Percentiles rank a stretch among this genome's conserved stretches.
Evolutionary conservation across 2,797 vertebrate species (phyloP).

Genomic region (Microhierax caerulescens): DNA sequence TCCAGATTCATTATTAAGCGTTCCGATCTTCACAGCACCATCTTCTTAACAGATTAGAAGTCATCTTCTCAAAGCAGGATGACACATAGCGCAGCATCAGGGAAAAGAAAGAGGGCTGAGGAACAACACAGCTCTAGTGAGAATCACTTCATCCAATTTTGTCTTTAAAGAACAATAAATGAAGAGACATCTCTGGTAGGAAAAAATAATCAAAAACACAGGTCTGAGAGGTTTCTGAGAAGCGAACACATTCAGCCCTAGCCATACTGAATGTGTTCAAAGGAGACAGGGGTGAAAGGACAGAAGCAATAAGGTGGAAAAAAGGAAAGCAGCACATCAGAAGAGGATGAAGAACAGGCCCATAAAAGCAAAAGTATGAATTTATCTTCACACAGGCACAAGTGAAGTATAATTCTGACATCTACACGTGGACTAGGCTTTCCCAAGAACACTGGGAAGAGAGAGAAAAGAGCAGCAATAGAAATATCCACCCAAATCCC

Average conservation of each 20-base stretch:
- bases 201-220: constrained; percentile 43
- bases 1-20: constrained; percentile 41
- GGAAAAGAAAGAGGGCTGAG: constrained; percentile 48
- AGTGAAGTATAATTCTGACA: background rate
- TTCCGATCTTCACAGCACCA: constrained; percentile 44
- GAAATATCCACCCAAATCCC: background rate
- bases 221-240: constrained; percentile 51
- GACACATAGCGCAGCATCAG: constrained; percentile 40
- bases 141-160: constrained; percentile 41
- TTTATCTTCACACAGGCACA: constrained; percentile 1
- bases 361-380: constrained; percentile 17
- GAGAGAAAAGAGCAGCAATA: background rate
- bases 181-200: constrained; percentile 30
- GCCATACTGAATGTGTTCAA: constrained; percentile 35
- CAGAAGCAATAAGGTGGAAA: constrained; percentile 41
- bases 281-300: constrained; percentile 49
- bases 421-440: background rate
- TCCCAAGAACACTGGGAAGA: background rate
- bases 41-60: constrained; percentile 60
- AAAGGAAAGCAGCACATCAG: constrained; percentile 41
- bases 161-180: constrained; percentile 56
- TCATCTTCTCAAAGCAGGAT: constrained; percentile 53
- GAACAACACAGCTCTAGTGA: constrained; percentile 32
- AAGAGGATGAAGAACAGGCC: constrained; percentile 45
- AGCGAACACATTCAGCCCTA: constrained; percentile 29